These are phyloP conservation scores for Maniola hyperantus DNA, from an alignment of 2,888 invertebrate genomes.

Conservation along the genomic window DNA sequence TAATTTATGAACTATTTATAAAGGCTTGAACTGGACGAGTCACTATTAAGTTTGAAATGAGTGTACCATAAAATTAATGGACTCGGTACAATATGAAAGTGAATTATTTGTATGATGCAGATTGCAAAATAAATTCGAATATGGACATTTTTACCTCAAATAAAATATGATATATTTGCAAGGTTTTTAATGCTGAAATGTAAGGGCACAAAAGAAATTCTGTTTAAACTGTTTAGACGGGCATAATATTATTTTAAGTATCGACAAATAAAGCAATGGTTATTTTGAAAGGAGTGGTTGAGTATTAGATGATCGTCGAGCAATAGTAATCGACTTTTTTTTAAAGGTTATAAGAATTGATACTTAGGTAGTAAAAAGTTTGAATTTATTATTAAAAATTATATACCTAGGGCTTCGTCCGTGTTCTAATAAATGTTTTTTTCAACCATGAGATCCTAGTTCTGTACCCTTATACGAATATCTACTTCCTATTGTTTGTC, in stretches of 20 bases:
- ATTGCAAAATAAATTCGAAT: neutral
- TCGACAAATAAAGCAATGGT: constrained; percentile 16
- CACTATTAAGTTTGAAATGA: neutral
- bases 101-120: neutral
- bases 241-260: neutral
- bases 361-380: no score
- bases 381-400: constrained; percentile 1
- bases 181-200: neutral
- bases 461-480: neutral
- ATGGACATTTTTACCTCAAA: no score
- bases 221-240: neutral
- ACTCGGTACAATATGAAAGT: neutral
- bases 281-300: constrained; percentile 28
- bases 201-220: neutral
- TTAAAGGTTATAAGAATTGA: neutral
- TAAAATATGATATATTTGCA: neutral
- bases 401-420: no score
- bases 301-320: neutral
- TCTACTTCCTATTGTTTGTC: neutral
- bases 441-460: neutral
- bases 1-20: neutral
- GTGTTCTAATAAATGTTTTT: neutral
- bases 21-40: neutral
- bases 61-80: neutral
- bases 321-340: constrained; percentile 23